Percentiles rank a stretch among this genome's conserved stretches.
These are phyloP conservation scores for Isaurus tuberculatus DNA, from an alignment of 92 coral and sea anemone genomes.

Conservation along the genomic window DNA sequence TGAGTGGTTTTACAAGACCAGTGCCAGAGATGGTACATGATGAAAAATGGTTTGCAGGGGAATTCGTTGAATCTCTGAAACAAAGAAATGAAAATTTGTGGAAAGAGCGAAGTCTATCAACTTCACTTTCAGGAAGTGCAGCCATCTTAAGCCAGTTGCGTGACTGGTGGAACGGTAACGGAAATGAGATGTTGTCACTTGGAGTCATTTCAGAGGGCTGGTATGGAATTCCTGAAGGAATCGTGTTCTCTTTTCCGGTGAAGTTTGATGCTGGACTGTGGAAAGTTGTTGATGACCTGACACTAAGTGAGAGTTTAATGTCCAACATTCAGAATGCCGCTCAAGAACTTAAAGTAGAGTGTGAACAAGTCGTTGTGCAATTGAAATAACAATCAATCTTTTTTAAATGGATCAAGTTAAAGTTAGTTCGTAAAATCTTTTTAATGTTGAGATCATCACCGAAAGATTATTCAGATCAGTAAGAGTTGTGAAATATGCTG, in stretches of 20 bases:
- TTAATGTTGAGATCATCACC: too few relatives aligned
- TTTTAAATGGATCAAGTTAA: too few relatives aligned
- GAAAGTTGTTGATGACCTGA: conserved; percentile 81
- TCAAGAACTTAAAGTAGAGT: conserved; percentile 67
- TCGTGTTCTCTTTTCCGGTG: conserved; percentile 92
- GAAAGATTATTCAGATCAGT: too few relatives aligned
- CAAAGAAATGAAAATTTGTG: conserved; percentile 56
- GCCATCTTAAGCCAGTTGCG: conserved; percentile 78
- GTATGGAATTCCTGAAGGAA: conserved; percentile 91
- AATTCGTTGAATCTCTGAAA: conserved; percentile 76
- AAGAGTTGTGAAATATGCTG: too few relatives aligned
- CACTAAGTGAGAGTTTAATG: conserved; percentile 68
- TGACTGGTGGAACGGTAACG: conserved; percentile 78
- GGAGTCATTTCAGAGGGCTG: conserved; percentile 91
- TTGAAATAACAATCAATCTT: neutral
- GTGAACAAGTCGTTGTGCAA: conserved; percentile 54
- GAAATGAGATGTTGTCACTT: conserved; percentile 85
- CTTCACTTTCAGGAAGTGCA: conserved; percentile 76
- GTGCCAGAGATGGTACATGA: conserved; percentile 97
- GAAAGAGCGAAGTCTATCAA: conserved; percentile 38
- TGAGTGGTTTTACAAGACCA: conserved; percentile 86
- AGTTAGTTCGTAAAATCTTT: too few relatives aligned
- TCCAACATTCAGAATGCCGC: conserved; percentile 67
- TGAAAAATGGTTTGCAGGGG: conserved; percentile 91
- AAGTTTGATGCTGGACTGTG: conserved; percentile 80